Evolutionary conservation across 2,113 vertebrate species (phyloP), one percentile per base, ranked within the genome.

Genomic region (Poeciliopsis prolifica): DNA sequence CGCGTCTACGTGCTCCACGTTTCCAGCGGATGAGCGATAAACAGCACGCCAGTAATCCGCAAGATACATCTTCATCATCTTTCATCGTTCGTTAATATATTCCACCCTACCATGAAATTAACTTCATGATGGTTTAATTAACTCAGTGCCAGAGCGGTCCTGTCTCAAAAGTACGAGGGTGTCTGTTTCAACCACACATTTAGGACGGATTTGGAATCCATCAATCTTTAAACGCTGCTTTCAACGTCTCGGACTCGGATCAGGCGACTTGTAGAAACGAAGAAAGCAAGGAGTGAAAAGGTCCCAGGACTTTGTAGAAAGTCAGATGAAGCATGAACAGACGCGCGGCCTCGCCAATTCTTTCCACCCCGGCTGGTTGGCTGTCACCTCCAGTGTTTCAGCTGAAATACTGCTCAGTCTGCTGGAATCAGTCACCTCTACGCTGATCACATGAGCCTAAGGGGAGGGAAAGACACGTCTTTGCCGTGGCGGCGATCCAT

Each of bases 401-500:
- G 44, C 62, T 72, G 62, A 82, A 74, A 68, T 78, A 67, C 28
- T 22, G 37, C 65, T 74, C 30, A 63, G 58, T 48, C 64, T 4
- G 0, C 22, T 44, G 69, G 40, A 80, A 83, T 82, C 81, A 81
- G 74, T 76, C 82, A 62, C 66, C 80, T 79, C 70, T 30, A 8
- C 74, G 37, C 65, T 37, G 74, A 85, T 85, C 80, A 83, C 84
- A 40, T 64, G 68, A 70, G 67, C 77, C 77, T 79, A 83, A 68
- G 68, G 78, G 84, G 79, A 74, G 70, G 58, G 64, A 76, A 72
- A 81, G 72, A 61, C 82, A 68, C 77, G 81, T 82, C 81, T 70
- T 54, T 77, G 62, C 66, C 3, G 22, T 31, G 68, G 75, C 83
- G 78, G 78, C 63, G 68, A 91, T 89, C 80, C 84, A 86, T 91